Evolutionary conservation across 2,797 vertebrate species (phyloP).

Genomic region (Microctenopoma lineatum): DNA sequence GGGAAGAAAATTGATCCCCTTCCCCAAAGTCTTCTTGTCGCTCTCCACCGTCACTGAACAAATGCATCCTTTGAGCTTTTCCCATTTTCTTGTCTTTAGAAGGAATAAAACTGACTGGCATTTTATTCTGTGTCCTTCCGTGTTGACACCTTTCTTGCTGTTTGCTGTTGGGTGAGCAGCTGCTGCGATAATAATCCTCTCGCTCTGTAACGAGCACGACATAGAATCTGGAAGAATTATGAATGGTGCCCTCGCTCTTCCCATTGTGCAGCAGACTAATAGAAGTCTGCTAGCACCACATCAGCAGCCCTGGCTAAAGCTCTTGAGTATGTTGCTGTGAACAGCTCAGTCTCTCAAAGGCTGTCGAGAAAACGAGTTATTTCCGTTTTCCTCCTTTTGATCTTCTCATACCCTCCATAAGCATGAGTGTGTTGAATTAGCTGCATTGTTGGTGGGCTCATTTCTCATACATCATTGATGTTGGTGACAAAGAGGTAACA

Average conservation of each 20-base stretch:
- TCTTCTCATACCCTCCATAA: slow-evolving; percentile 14
- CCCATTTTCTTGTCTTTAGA: slow-evolving; percentile 49
- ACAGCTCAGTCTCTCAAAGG: not conserved
- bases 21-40: slow-evolving; percentile 29
- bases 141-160: slow-evolving; percentile 21
- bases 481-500: not conserved
- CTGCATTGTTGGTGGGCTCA: not conserved
- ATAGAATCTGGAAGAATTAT: slow-evolving; percentile 30
- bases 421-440: slow-evolving; percentile 19
- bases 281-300: slow-evolving; percentile 25
- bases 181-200: slow-evolving; percentile 41
- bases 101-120: slow-evolving; percentile 38
- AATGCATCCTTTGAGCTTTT: slow-evolving; percentile 57
- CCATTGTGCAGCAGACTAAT: slow-evolving; percentile 40
- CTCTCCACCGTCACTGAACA: slow-evolving; percentile 48
- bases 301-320: slow-evolving; percentile 10
- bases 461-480: slow-evolving; percentile 8
- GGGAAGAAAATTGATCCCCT: slow-evolving; percentile 54
- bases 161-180: slow-evolving; percentile 20
- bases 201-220: slow-evolving; percentile 11
- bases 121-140: not conserved
- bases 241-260: slow-evolving; percentile 11
- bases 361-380: slow-evolving; percentile 27
- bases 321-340: not conserved
- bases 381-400: slow-evolving; percentile 20